Base-by-base conservation (phyloP, 2,113 vertebrate species). In the Psittacus erithacus region DNA sequence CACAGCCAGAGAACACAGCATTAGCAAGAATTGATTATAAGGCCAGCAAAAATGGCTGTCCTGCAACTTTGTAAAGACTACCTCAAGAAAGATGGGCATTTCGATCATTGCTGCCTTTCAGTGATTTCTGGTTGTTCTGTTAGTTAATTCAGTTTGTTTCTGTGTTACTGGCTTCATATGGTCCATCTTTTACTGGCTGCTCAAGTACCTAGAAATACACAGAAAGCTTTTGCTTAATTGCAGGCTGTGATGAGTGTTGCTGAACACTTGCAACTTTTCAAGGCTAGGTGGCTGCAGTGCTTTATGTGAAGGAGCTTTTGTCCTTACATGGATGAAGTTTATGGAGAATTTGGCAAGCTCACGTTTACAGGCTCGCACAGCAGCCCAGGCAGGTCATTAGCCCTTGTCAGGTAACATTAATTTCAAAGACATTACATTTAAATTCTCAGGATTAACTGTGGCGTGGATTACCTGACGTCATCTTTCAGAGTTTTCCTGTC, bases 241-340 rank as follows among this genome's bases (percentile, higher is more conserved):
- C 47, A 75, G 24, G 68, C 79, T 96, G n/a, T 65, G 49, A 88
- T 92, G 46, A 25, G 28, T 43, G 11, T 63, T 90, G 10, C 49
- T 25, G 90, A 93, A 95, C 95, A 95, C 82, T 94, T 97, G 85
- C 92, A 92, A 90, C 89, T 93, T 93, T 93, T 88, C 88, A 94
- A 93, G 96, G 94, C 94, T 97, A 95, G 95, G 82, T 96, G 94
- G 94, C 94, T 93, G 92, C 94, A 97, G 90, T 90, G 95, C 85
- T 88, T 94, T 96, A 93, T 88, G 88, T 95, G 88, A 94, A 83
- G 52, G 53, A 89, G 27, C 25, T 87, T 89, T 76, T 92, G 46
- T 87, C 50, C 28, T 88, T 71, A 43, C 3, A 8, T 43, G 43
- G 75, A 44, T 81, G 46, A 77, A 50, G 25, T 73, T 79, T 88